phyloP scores from a whole-genome alignment of 2,888 invertebrate genomes.

The Ectobius pallidus region DNA sequence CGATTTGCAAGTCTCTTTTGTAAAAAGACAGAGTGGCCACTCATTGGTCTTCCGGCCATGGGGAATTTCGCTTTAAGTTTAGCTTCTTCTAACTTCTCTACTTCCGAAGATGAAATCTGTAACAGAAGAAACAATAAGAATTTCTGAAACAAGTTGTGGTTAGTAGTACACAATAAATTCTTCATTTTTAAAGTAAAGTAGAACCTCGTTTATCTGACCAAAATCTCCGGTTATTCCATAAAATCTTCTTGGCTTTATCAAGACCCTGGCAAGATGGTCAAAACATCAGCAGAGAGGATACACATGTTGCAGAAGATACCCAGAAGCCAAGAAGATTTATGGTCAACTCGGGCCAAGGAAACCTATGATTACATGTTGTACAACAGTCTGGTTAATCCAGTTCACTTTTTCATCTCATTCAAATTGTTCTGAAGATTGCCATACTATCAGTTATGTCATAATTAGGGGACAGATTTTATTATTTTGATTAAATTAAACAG shows the following conservation, averaged over 20 bases:
- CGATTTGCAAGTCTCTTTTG: constrained; percentile 95
- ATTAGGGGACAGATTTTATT: neutral
- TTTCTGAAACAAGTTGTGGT: neutral
- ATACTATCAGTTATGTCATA: neutral
- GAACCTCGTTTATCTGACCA: neutral
- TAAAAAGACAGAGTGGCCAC: constrained; percentile 89
- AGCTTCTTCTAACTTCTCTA: constrained; percentile 90
- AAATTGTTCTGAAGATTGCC: neutral
- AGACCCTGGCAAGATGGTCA: no score
- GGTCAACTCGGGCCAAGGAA: no score
- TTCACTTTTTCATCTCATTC: neutral
- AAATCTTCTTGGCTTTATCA: neutral
- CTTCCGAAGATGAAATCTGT: constrained; percentile 66
- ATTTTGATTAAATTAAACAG: neutral
- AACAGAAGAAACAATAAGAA: constrained; percentile 46
- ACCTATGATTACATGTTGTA: no score
- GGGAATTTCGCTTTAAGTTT: constrained; percentile 93
- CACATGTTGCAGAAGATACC: no score
- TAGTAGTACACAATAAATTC: neutral
- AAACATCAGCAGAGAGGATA: no score
- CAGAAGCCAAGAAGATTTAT: no score
- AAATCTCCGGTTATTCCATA: neutral
- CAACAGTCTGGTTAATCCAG: neutral
- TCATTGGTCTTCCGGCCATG: constrained; percentile 65
- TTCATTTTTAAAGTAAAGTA: neutral